Evolutionary conservation across 64 coral and sea anemone genomes (phyloP).

Genomic region (Dendronephthya gigantea): DNA sequence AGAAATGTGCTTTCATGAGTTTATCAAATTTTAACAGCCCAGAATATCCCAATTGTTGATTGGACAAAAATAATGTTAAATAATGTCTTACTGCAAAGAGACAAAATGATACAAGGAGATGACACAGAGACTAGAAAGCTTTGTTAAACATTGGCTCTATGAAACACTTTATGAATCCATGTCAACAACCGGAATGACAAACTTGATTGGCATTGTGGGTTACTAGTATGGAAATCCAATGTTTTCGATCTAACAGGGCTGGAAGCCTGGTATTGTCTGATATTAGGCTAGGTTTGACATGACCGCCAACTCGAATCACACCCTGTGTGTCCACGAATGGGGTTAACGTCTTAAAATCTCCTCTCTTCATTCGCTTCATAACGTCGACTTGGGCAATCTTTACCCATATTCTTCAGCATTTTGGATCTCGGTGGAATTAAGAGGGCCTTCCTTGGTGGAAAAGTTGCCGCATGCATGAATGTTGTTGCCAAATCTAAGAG

Average conservation of each 20-base stretch:
- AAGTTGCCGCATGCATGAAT: neutral
- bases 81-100: too few species aligned
- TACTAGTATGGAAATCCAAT: neutral
- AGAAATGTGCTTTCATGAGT: too few species aligned
- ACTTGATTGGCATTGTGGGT: neutral
- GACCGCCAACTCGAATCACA: neutral
- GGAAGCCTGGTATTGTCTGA: neutral
- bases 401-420: constrained; percentile 6
- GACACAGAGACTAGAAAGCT: too few species aligned
- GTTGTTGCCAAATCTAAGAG: neutral
- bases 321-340: neutral
- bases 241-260: neutral
- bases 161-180: too few species aligned
- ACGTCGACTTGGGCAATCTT: neutral
- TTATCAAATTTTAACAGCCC: too few species aligned
- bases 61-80: too few species aligned
- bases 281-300: neutral
- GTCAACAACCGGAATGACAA: too few species aligned
- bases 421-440: neutral
- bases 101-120: too few species aligned
- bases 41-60: too few species aligned
- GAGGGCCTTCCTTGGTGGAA: neutral
- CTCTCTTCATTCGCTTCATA: neutral
- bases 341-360: neutral
- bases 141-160: too few species aligned